Evolutionary conservation across 2,888 invertebrate genomes (phyloP).

Genomic region (Dione vanillae): DNA sequence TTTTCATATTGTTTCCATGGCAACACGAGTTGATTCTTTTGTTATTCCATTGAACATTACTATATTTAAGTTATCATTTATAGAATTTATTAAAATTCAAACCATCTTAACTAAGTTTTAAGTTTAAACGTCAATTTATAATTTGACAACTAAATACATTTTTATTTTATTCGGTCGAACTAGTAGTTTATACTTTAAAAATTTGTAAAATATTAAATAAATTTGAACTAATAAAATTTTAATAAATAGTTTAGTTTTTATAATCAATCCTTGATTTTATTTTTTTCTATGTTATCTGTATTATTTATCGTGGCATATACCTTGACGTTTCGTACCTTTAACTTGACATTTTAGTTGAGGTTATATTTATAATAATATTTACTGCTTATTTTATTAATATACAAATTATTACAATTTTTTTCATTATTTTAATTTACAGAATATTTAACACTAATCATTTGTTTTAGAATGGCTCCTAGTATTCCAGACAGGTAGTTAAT

Average conservation of each 20-base stretch:
- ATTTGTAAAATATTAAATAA: background rate
- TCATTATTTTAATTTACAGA: background rate
- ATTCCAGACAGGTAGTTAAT: conserved; percentile 67
- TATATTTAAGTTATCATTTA: background rate
- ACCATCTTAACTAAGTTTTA: background rate
- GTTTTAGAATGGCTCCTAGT: conserved; percentile 47
- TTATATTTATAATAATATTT: conserved; percentile 19
- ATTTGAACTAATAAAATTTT: no score
- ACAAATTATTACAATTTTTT: background rate
- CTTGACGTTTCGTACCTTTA: background rate
- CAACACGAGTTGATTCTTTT: conserved; percentile 51
- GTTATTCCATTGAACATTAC: conserved; percentile 11
- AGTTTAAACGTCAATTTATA: background rate
- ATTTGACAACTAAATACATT: background rate
- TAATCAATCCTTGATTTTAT: background rate
- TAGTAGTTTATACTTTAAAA: background rate
- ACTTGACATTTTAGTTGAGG: conserved; percentile 10
- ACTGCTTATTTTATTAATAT: background rate
- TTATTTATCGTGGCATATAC: background rate
- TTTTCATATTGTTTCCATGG: conserved; percentile 75
- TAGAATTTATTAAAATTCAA: background rate
- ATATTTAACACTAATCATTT: background rate
- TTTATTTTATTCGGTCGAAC: background rate
- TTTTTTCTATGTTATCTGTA: background rate
- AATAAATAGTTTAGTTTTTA: no score